These are phyloP conservation scores for Trichogramma evanescens DNA, from an alignment of 2,888 invertebrate species.

Conservation along the genomic window DNA sequence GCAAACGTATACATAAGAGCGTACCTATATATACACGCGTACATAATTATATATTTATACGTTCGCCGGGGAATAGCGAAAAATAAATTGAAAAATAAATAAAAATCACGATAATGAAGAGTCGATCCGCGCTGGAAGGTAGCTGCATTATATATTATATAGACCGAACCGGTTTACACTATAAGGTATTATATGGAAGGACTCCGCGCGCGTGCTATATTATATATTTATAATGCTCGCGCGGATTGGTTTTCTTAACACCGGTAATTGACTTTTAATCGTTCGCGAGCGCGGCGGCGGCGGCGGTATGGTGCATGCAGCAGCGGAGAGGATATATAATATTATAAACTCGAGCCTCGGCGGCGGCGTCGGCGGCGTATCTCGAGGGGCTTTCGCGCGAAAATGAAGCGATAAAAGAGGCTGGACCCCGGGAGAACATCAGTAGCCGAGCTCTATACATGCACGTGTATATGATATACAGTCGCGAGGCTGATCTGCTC, in stretches of 20 bases:
- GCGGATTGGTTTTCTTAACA: constrained; percentile 14
- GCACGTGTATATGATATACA: neutral
- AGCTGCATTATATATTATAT: too few species aligned
- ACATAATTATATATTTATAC: too few species aligned
- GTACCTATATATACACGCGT: too few species aligned
- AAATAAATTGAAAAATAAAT: too few species aligned
- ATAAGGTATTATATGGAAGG: neutral
- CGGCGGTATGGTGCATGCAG: constrained; percentile 2
- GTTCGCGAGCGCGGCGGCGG: constrained; percentile 24
- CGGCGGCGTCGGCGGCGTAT: constrained; percentile 10
- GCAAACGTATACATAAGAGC: too few species aligned
- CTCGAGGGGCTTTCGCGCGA: constrained; percentile 19
- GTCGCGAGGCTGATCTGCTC: neutral
- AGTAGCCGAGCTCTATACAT: neutral
- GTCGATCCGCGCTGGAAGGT: too few species aligned
- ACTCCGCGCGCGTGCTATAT: neutral
- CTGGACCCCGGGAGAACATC: neutral
- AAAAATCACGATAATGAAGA: too few species aligned
- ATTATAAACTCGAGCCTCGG: too few species aligned
- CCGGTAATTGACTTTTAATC: constrained; percentile 35
- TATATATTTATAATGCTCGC: too few species aligned
- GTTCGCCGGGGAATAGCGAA: too few species aligned
- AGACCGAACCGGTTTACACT: constrained; percentile 12
- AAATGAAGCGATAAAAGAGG: constrained; percentile 32
- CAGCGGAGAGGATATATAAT: too few species aligned